Evolutionary conservation across 2,797 vertebrate species (phyloP).

Genomic region (Tinamus major): DNA sequence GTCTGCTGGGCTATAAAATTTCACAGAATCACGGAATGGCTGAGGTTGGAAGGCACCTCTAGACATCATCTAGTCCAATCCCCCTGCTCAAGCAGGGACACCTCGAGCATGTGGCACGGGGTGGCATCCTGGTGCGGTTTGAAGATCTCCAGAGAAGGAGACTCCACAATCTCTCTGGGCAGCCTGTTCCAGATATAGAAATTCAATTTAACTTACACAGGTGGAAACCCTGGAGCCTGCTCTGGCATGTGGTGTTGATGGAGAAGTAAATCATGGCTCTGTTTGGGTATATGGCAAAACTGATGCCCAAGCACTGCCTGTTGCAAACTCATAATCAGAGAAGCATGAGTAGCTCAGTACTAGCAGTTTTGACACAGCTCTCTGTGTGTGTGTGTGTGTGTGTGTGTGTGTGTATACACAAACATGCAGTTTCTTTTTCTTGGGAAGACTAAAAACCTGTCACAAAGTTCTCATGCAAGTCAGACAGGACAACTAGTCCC

Average conservation of each 20-base stretch:
- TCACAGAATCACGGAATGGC: not conserved
- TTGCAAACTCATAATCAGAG: not conserved
- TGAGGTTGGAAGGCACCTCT: too few species aligned
- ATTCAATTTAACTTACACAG: not conserved
- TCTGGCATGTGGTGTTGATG: not conserved
- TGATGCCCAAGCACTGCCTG: not conserved
- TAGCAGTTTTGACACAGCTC: not conserved
- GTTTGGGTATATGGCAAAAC: not conserved
- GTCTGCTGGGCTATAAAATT: not conserved
- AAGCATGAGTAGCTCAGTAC: not conserved
- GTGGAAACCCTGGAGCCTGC: not conserved
- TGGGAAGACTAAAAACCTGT: not conserved
- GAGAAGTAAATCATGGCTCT: not conserved
- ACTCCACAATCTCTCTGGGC: too few species aligned
- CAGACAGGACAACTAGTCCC: not conserved
- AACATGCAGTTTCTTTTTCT: not conserved
- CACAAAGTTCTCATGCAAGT: not conserved
- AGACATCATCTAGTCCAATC: too few species aligned
- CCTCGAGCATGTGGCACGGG: too few species aligned
- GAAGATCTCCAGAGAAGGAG: too few species aligned
- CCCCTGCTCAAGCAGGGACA: too few species aligned
- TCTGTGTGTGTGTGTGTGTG: not conserved
- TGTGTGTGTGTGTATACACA: too few species aligned
- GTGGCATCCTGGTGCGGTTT: too few species aligned
- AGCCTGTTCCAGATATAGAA: too few species aligned